Evolutionary conservation across 2,888 invertebrate species (phyloP).

Genomic region (Erynnis tages): DNA sequence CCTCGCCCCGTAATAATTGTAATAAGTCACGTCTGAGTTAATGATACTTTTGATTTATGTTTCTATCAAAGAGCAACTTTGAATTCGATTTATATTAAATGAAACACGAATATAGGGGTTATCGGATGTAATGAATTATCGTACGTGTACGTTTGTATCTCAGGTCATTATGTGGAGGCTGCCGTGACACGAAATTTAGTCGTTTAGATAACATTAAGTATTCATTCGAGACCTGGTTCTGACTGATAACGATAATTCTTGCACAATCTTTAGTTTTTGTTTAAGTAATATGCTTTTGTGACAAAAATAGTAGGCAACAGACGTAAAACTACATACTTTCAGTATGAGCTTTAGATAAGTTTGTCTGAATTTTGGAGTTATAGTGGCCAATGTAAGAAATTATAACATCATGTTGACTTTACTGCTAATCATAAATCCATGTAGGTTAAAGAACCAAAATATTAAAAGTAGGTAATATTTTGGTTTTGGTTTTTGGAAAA

Average conservation of each 20-base stretch:
- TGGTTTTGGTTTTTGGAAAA: too few species aligned
- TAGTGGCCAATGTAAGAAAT: too few species aligned
- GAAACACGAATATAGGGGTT: constrained; percentile 5
- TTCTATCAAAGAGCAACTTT: constrained; percentile 11
- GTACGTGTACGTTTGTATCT: constrained; percentile 6
- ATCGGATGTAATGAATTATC: constrained; percentile 15
- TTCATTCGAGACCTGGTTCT: constrained; percentile 6
- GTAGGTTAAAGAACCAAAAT: too few species aligned
- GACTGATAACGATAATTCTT: background rate
- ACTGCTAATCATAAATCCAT: too few species aligned
- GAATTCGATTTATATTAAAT: constrained; percentile 19
- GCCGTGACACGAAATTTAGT: constrained; percentile 14
- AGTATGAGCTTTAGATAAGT: too few species aligned
- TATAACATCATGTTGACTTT: too few species aligned
- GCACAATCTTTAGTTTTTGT: background rate
- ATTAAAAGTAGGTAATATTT: too few species aligned
- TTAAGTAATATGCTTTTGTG: background rate
- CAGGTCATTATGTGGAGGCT: constrained; percentile 6
- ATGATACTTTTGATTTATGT: constrained; percentile 19
- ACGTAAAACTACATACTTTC: too few species aligned
- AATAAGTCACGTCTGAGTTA: constrained; percentile 12
- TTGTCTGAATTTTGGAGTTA: too few species aligned
- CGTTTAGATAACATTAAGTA: constrained; percentile 18
- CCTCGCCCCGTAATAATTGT: constrained; percentile 17
- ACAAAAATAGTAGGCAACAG: too few species aligned